Percentiles rank a stretch among this genome's conserved stretches.
These are phyloP conservation scores for Corydoras sp. DNA, from an alignment of 2,113 vertebrate genomes.

Conservation along the genomic window DNA sequence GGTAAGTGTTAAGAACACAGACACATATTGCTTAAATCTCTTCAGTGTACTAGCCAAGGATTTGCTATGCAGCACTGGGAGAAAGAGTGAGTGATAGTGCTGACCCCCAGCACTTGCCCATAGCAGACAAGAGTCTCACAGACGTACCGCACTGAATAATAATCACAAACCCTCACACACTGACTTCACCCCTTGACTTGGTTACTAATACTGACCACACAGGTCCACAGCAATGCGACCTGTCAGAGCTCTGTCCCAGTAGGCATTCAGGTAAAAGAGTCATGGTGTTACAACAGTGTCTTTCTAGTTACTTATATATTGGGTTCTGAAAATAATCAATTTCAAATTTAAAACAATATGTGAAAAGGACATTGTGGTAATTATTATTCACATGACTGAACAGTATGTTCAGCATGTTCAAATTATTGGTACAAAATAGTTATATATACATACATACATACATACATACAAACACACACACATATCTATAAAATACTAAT, in stretches of 20 bases:
- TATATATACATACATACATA: too few species aligned
- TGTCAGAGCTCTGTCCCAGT: background rate
- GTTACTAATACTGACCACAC: conserved; percentile 33
- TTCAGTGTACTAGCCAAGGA: background rate
- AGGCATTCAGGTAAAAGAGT: background rate
- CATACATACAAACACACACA: too few species aligned
- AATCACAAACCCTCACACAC: conserved; percentile 21
- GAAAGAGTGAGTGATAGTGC: conserved; percentile 24
- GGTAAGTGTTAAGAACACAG: background rate
- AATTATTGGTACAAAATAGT: too few species aligned
- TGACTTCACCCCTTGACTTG: conserved; percentile 35
- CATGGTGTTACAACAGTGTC: background rate
- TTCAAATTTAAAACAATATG: too few species aligned
- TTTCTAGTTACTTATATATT: too few species aligned
- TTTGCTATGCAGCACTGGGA: conserved; percentile 23
- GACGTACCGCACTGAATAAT: conserved; percentile 34
- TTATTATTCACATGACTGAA: too few species aligned
- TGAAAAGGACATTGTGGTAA: too few species aligned
- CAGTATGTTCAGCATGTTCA: too few species aligned
- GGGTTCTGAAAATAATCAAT: too few species aligned
- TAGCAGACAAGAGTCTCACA: conserved; percentile 31
- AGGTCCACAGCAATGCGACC: conserved; percentile 14
- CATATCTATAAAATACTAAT: too few species aligned
- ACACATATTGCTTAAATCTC: conserved; percentile 1
- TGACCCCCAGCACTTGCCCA: conserved; percentile 36